These are phyloP conservation scores for Podarcis siculus DNA, from an alignment of 2,797 vertebrate species.

Conservation along the genomic window DNA sequence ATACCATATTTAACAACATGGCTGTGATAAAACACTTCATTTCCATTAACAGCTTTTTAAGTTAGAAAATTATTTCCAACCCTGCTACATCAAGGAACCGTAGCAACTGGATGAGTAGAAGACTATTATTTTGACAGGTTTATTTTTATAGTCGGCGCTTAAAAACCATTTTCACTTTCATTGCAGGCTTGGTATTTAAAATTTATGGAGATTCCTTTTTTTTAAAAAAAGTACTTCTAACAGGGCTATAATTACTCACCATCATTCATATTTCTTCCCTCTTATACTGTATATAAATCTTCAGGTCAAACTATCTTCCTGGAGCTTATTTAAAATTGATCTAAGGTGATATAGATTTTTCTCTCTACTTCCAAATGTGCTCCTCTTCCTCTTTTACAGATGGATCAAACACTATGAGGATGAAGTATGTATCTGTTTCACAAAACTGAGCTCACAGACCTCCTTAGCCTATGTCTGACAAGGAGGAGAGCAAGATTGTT, in stretches of 20 bases:
- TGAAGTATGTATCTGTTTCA: not conserved
- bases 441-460: not conserved
- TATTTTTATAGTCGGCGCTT: conserved; percentile 33
- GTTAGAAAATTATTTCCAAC: conserved; percentile 22
- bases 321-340: conserved; percentile 2
- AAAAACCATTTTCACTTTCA: conserved; percentile 39
- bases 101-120: conserved; percentile 19
- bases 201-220: conserved; percentile 35
- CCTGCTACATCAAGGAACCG: conserved; percentile 1
- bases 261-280: conserved; percentile 9
- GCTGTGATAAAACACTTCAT: conserved; percentile 32
- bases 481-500: not conserved
- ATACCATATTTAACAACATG: not conserved
- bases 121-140: conserved; percentile 45
- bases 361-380: not conserved
- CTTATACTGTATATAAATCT: conserved; percentile 8
- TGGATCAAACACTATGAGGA: not conserved
- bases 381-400: not conserved
- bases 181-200: conserved; percentile 33
- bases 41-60: conserved; percentile 24
- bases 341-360: not conserved
- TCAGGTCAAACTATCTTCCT: conserved; percentile 21
- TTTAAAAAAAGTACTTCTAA: not conserved
- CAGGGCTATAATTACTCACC: conserved; percentile 27
- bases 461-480: not conserved